These are phyloP conservation scores for Enteromius thamalakanensis DNA, from an alignment of 2,797 vertebrate species.

Conservation along the genomic window DNA sequence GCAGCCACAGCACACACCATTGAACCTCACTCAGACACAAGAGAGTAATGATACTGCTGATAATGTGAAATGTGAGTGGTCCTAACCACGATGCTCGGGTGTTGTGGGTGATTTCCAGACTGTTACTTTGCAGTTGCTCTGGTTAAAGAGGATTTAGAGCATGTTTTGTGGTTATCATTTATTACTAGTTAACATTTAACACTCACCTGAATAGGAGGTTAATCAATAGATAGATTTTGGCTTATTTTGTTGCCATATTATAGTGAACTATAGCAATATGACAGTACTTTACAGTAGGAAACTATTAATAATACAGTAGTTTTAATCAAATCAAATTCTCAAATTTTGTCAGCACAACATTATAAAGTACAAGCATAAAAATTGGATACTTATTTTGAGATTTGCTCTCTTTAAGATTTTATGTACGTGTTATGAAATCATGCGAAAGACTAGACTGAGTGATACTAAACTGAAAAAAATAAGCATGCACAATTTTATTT, in stretches of 20 bases:
- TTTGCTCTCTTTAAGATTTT: neutral
- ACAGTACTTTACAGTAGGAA: neutral
- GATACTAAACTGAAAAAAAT: neutral
- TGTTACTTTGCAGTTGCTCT: neutral
- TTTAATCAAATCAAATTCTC: neutral
- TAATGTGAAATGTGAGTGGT: neutral
- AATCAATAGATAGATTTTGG: neutral
- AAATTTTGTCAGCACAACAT: too few species aligned
- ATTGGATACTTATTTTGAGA: neutral
- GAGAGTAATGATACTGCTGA: neutral
- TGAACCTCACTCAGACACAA: conserved; percentile 30
- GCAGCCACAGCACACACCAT: neutral
- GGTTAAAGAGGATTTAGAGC: conserved; percentile 1
- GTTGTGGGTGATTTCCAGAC: neutral
- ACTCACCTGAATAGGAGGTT: neutral
- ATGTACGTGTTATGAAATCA: neutral
- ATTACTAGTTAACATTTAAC: neutral
- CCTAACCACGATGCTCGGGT: neutral
- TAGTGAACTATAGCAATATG: neutral
- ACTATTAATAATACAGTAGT: neutral
- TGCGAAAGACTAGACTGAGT: neutral
- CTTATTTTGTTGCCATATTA: neutral
- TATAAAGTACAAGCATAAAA: neutral
- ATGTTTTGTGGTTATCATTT: neutral
- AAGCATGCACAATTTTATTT: neutral